Evolutionary conservation across 2,797 vertebrate species (phyloP), one percentile per base, ranked within the genome.

Genomic region (Pyrocephalus nanus): DNA sequence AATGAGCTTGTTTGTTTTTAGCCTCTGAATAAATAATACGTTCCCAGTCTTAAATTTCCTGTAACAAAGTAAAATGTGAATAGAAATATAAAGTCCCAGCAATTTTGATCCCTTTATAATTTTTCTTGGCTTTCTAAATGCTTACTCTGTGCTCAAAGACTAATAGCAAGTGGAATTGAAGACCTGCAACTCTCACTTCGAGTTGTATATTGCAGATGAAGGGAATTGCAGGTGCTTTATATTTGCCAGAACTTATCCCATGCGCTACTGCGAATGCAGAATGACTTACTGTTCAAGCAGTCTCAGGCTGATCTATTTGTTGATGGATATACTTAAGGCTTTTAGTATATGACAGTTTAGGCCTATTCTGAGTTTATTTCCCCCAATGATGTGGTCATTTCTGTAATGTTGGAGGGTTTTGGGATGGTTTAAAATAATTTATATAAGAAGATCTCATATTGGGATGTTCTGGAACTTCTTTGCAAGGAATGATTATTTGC

Each of bases 191-290:
- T 94, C 90, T 94, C 0, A 2, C 71, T 93, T 94, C 0, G 1
- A 67, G 69, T 95, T 93, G 32, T 69, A 23, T 81, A 69, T n/a
- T 83, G 66, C 78, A 95, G 87, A 77, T 92, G 72, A 95, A 90
- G 82, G 66, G 57, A 88, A 72, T 67, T 96, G 75, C 85, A 86
- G 82, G 89, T 90, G 54, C 82, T 94, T 57, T 77, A 0, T 77
- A 26, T 77, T 94, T 90, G 73, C 54, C 54, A 86, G 75, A 91
- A 78, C 12, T 88, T 92, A 67, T 36, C 36, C 72, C 23, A 45
- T 1, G 10, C 91, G 57, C 43, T 23, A 5, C 29, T 86, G 61
- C 55, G 51, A 92, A 26, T 86, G 42, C 93, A 55, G 60, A 86
- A 94, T n/a, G 51, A 42, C 71, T 84, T 95, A 34, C 51, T 62